A percentile compares a stretch with the other conserved stretches of the same genome.
Evolutionary conservation across 2,888 invertebrate species (phyloP).

Genomic region (Archips xylosteana): DNA sequence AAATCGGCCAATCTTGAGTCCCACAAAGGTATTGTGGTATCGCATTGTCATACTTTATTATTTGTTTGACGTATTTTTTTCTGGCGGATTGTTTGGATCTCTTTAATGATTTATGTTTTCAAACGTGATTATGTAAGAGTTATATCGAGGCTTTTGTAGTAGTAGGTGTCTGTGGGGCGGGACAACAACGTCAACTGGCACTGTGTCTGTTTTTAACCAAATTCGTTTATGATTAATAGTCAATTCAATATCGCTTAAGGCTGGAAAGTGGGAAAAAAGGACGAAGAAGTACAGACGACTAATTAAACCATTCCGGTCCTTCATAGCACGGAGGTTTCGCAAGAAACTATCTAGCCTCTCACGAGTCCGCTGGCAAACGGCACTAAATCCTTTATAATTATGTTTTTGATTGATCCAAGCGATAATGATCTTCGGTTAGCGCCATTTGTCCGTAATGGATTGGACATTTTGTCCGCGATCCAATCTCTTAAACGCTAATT

Average conservation of each 20-base stretch:
- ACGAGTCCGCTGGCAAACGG: slow-evolving; percentile 45
- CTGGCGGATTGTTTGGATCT: slow-evolving; percentile 57
- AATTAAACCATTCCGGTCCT: background rate
- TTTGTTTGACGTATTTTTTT: slow-evolving; percentile 68
- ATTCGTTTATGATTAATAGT: slow-evolving; percentile 35
- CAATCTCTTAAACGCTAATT: slow-evolving; percentile 81
- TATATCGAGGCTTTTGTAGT: slow-evolving; percentile 24
- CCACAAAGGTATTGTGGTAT: slow-evolving; percentile 39
- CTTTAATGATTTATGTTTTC: slow-evolving; percentile 68
- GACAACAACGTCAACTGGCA: slow-evolving; percentile 18
- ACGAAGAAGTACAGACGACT: background rate
- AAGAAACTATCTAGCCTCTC: slow-evolving; percentile 21
- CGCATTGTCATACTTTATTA: slow-evolving; percentile 63
- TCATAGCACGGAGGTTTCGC: slow-evolving; percentile 4
- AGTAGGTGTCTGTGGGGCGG: slow-evolving; percentile 32
- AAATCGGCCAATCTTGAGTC: slow-evolving; percentile 71
- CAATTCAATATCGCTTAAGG: slow-evolving; percentile 27
- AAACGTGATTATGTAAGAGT: slow-evolving; percentile 38
- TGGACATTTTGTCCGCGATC: slow-evolving; percentile 73
- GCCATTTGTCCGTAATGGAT: slow-evolving; percentile 81
- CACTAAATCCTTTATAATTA: slow-evolving; percentile 75
- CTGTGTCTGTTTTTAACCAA: slow-evolving; percentile 24
- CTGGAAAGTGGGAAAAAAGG: background rate
- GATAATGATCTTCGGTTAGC: slow-evolving; percentile 80
- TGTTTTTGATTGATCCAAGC: slow-evolving; percentile 74